These are phyloP conservation scores for Yoshiicerus persimilis DNA, from an alignment of 1,140 invertebrate genomes.

Conservation along the genomic window DNA sequence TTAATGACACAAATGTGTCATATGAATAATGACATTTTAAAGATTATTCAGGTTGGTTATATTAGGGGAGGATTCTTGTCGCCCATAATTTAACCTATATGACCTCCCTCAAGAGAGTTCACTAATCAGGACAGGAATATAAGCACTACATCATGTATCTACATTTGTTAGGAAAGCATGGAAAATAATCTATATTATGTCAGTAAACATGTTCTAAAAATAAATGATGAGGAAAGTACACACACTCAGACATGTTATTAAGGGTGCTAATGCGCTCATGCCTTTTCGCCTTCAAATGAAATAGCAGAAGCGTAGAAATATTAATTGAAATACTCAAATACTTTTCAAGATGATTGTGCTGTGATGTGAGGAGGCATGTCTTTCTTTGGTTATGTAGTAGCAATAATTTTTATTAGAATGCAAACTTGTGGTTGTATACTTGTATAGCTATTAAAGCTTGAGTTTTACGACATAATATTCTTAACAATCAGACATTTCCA, in stretches of 20 bases:
- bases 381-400: background rate
- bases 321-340: background rate
- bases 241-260: background rate
- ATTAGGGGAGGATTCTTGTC: background rate
- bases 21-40: background rate
- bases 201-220: background rate
- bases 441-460: background rate
- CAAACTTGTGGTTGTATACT: background rate
- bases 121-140: background rate
- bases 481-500: background rate
- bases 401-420: background rate
- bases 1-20: background rate
- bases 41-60: background rate
- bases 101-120: background rate
- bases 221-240: background rate
- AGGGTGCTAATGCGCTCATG: background rate
- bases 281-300: background rate
- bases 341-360: background rate
- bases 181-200: background rate
- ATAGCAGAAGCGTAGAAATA: background rate
- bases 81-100: background rate
- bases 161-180: background rate
- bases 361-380: background rate
- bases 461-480: background rate
- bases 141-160: background rate